These are phyloP conservation scores for Blastomussa wellsi DNA, from an alignment of 92 coral and sea anemone species.

Conservation along the genomic window DNA sequence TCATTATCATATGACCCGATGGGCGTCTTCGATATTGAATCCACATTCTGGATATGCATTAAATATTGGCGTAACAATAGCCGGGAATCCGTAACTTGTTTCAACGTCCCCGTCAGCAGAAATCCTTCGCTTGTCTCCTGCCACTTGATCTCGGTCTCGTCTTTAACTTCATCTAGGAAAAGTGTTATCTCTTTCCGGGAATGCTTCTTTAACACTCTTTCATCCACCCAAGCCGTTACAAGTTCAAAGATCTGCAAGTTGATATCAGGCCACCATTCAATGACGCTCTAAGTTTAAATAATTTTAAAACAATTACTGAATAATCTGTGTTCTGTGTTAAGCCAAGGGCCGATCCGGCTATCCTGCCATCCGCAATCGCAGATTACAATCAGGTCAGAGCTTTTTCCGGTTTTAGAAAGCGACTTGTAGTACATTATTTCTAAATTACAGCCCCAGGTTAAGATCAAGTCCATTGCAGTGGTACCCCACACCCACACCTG, in stretches of 20 bases:
- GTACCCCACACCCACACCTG: too few species aligned
- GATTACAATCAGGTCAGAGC: too few species aligned
- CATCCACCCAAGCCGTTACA: neutral
- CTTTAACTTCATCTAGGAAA: neutral
- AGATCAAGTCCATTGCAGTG: too few species aligned
- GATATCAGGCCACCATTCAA: neutral
- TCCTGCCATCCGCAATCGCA: too few species aligned
- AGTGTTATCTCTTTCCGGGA: neutral
- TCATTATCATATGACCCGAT: neutral
- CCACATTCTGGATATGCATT: neutral
- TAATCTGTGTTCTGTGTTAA: too few species aligned
- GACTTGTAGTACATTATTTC: too few species aligned
- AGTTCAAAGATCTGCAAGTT: neutral
- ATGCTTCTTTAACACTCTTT: neutral
- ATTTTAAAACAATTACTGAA: too few species aligned
- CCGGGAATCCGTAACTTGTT: neutral
- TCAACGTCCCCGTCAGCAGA: neutral
- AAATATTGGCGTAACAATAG: neutral
- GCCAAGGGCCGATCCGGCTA: too few species aligned
- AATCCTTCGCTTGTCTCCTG: neutral
- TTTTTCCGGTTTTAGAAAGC: too few species aligned
- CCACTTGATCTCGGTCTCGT: neutral
- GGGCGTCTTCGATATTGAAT: neutral
- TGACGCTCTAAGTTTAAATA: neutral
- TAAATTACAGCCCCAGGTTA: too few species aligned